Conservation (phyloP, 2,888 invertebrate species). For the Xanthorhoe designata region DNA sequence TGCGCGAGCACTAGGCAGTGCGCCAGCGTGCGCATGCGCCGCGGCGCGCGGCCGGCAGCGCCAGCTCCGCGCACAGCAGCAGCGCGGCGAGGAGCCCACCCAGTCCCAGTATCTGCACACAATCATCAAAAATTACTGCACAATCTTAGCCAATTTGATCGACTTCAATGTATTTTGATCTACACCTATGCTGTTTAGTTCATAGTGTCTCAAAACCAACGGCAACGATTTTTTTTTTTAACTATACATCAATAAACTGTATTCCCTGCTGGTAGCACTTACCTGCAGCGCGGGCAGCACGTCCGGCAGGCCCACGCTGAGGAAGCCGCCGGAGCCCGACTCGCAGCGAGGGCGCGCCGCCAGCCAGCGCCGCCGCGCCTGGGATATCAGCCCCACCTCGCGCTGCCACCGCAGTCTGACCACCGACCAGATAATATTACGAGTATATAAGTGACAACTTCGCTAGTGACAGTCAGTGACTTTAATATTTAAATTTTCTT, state of each 20-base stretch:
- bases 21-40: background rate
- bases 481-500: too few species aligned
- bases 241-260: too few species aligned
- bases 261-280: background rate
- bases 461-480: background rate
- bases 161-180: too few species aligned
- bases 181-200: too few species aligned
- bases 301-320: slow-evolving; percentile 83
- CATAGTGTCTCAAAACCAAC: too few species aligned
- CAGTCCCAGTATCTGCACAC: slow-evolving; percentile 40
- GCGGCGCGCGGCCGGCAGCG: background rate
- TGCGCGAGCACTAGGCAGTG: background rate
- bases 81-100: slow-evolving; percentile 43
- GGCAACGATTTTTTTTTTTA: too few species aligned
- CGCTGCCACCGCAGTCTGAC: slow-evolving; percentile 86
- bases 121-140: too few species aligned
- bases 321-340: slow-evolving; percentile 76
- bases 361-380: slow-evolving; percentile 82
- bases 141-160: too few species aligned
- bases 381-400: slow-evolving; percentile 84
- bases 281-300: slow-evolving; percentile 79
- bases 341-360: slow-evolving; percentile 83
- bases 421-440: background rate
- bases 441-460: background rate
- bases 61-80: slow-evolving; percentile 45